Evolutionary conservation across 2,113 vertebrate species (phyloP), one percentile per base, ranked within the genome.

Genomic region (Dunckerocampus dactyliophorus): DNA sequence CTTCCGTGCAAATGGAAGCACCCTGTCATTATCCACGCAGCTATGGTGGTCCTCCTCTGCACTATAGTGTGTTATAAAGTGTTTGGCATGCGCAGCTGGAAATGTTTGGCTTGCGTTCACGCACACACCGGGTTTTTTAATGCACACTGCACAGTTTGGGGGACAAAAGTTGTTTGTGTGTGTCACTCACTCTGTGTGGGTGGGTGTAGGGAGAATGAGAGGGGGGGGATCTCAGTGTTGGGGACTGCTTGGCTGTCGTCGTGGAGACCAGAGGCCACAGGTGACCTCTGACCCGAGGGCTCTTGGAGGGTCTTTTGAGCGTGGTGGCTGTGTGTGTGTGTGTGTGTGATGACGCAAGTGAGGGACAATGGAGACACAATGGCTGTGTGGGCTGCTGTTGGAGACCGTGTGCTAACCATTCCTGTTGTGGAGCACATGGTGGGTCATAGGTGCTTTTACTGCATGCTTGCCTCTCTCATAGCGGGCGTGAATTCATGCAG

Each of bases 221-320:
- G 53, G 69, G 54, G 47, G 31, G 21, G 19, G 43, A 45, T 24
- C 59, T 48, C 70, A 63, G 63, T 76, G 52, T 79, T 80, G 71
- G 82, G 82, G 81, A 83, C 70, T 79, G 63, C 74, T 63, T 67
- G 73, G 47, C 81, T 71, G 90, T 91, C 64, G 86, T 86, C 88
- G 2, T 88, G 89, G 90, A 82, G 74, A 91, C 90, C 79, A 64
- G 88, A 83, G 88, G 85, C 86, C 87, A 75, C 77, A 77, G 70
- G 80, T 82, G 85, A 89, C 87, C 88, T 83, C 77, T 90, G 88
- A 86, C 83, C 81, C 68, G 47, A 59, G 63, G 73, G 75, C 67
- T 71, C 65, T 59, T 49, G 74, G 73, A 76, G 69, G 51, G 55
- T 54, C 66, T 60, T 82, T 77, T 78, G 62, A 80, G 62, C 16